phyloP scores from a whole-genome alignment of 1,140 invertebrate genomes.

The Diabrotica virgifera region DNA sequence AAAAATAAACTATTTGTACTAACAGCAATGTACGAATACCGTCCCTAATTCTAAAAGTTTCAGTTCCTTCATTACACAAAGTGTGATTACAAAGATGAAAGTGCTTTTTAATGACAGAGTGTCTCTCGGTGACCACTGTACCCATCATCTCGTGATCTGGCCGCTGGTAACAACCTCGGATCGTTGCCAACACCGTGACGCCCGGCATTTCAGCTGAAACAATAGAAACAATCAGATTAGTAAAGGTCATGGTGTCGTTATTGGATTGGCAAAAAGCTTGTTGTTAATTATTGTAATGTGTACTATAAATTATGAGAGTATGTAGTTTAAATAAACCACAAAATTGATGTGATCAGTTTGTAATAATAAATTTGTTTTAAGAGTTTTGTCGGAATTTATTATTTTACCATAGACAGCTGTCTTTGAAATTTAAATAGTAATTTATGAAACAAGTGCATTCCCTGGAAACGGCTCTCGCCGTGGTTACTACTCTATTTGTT shows the following conservation, averaged over 20 bases:
- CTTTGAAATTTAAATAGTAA: neutral
- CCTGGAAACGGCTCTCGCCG: too few relatives aligned
- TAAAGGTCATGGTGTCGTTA: too few relatives aligned
- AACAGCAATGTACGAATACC: neutral
- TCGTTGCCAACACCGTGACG: slow-evolving; percentile 11
- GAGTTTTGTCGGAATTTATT: too few relatives aligned
- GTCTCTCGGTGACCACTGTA: slow-evolving; percentile 3
- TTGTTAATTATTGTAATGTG: too few relatives aligned
- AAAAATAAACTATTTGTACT: neutral
- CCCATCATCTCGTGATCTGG: neutral
- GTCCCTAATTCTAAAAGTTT: neutral
- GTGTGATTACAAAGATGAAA: slow-evolving; percentile 12
- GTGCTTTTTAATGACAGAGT: slow-evolving; percentile 5
- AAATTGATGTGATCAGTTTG: too few relatives aligned
- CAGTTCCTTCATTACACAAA: slow-evolving; percentile 9
- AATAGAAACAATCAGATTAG: neutral
- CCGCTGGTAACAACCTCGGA: slow-evolving; percentile 10
- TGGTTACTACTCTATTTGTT: too few relatives aligned
- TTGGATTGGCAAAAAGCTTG: too few relatives aligned
- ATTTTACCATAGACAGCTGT: neutral
- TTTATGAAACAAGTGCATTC: neutral
- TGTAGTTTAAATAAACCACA: too few relatives aligned
- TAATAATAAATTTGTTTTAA: too few relatives aligned
- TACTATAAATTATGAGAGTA: too few relatives aligned
- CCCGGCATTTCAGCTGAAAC: slow-evolving; percentile 19